phyloP scores from a whole-genome alignment of 2,797 vertebrate species.

The Valencia hispanica region DNA sequence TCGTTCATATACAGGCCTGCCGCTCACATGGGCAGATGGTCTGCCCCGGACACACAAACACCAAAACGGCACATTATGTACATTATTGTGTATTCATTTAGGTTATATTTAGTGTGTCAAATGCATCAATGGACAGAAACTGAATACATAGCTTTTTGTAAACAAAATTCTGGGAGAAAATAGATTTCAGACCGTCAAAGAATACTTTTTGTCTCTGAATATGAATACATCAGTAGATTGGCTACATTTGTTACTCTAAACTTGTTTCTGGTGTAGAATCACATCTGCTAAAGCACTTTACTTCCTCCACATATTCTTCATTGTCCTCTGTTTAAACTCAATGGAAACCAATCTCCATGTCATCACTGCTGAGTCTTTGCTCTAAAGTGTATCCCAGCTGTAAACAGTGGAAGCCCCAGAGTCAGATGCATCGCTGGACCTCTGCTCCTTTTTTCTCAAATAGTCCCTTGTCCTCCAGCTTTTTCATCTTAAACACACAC shows the following conservation, averaged over 20 bases:
- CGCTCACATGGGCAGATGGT: slow-evolving; percentile 49
- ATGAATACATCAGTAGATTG: neutral
- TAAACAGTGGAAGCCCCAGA: slow-evolving; percentile 60
- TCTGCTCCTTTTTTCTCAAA: slow-evolving; percentile 38
- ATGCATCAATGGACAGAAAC: neutral
- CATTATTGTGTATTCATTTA: slow-evolving; percentile 5
- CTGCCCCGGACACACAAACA: slow-evolving; percentile 21
- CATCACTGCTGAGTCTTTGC: neutral
- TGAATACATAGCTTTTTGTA: neutral
- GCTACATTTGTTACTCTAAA: slow-evolving; percentile 2
- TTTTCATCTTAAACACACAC: slow-evolving; percentile 2
- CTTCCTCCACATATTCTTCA: neutral
- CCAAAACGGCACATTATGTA: slow-evolving; percentile 12
- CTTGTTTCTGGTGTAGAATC: neutral
- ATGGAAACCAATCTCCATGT: slow-evolving; percentile 6
- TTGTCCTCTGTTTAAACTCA: slow-evolving; percentile 22
- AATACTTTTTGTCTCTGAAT: neutral
- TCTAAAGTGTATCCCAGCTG: slow-evolving; percentile 58
- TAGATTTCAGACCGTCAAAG: neutral
- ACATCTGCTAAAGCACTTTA: neutral
- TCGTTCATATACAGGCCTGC: slow-evolving; percentile 32
- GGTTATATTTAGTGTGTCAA: slow-evolving; percentile 3
- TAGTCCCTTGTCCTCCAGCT: neutral
- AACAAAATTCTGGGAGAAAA: neutral
- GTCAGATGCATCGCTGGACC: slow-evolving; percentile 46